A percentile compares a stretch with the other conserved stretches of the same genome.
phyloP scores from a whole-genome alignment of 2,113 vertebrate genomes.

The Agapornis roseicollis region DNA sequence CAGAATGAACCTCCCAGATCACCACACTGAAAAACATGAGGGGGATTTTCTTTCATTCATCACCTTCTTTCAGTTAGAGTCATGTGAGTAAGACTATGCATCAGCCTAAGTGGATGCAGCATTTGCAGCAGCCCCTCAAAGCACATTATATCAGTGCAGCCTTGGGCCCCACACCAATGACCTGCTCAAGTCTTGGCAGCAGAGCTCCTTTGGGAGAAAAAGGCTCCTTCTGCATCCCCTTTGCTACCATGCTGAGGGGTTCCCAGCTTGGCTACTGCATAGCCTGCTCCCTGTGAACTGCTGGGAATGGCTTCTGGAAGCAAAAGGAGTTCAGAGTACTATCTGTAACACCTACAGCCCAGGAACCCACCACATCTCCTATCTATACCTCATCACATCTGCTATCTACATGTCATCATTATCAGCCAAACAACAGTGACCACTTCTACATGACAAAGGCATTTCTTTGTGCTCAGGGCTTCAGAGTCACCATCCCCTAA shows the following conservation, averaged over 20 bases:
- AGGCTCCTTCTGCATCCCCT: background rate
- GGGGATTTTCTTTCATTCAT: slow-evolving; percentile 37
- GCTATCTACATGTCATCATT: background rate
- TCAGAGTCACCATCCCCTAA: background rate
- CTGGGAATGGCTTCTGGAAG: background rate
- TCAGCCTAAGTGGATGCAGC: background rate
- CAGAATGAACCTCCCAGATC: background rate
- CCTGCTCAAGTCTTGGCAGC: background rate
- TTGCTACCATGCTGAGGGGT: accelerated
- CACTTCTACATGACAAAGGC: background rate
- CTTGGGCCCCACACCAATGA: accelerated
- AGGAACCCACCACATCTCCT: background rate
- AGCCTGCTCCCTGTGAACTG: background rate
- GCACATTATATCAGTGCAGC: background rate
- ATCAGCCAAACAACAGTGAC: background rate
- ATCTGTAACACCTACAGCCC: background rate
- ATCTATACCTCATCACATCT: background rate
- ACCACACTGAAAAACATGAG: background rate
- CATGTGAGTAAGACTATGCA: background rate
- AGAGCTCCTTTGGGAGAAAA: background rate
- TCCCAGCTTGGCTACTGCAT: background rate
- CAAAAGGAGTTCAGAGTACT: background rate
- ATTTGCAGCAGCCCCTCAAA: background rate
- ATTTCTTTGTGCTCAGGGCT: background rate
- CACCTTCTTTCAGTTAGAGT: slow-evolving; percentile 30